These are phyloP conservation scores for Agonopterix alstromeriana DNA, from an alignment of 2,888 invertebrate species.

Conservation along the genomic window DNA sequence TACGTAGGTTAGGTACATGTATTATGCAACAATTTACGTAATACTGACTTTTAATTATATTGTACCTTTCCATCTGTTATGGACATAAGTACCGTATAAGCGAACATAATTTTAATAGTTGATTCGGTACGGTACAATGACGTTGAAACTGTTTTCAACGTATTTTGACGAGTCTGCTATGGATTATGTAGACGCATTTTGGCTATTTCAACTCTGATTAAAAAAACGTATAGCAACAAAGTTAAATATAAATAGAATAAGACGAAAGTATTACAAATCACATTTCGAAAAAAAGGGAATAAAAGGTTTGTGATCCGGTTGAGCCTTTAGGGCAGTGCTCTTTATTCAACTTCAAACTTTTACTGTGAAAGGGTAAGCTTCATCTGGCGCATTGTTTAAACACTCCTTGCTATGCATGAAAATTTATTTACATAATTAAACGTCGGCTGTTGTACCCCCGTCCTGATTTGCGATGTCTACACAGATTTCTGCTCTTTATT, in stretches of 20 bases:
- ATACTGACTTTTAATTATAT: background rate
- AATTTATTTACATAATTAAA: slow-evolving; percentile 75
- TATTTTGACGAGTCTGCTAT: too few species aligned
- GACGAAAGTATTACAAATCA: background rate
- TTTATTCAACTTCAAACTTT: slow-evolving; percentile 63
- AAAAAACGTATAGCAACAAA: too few species aligned
- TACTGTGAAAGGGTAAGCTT: slow-evolving; percentile 45
- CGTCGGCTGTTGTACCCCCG: slow-evolving; percentile 48
- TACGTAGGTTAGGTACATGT: slow-evolving; percentile 5
- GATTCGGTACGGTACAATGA: too few species aligned
- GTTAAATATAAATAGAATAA: background rate
- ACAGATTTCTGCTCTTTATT: slow-evolving; percentile 52
- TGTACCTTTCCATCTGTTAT: too few species aligned
- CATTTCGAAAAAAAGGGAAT: background rate
- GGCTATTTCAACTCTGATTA: too few species aligned
- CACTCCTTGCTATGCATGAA: slow-evolving; percentile 64
- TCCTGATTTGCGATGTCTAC: slow-evolving; percentile 69
- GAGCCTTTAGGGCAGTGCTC: slow-evolving; percentile 49
- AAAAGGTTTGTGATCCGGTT: slow-evolving; percentile 33
- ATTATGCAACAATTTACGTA: slow-evolving; percentile 22
- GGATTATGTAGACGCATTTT: too few species aligned
- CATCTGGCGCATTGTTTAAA: slow-evolving; percentile 68
- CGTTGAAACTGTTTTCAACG: too few species aligned
- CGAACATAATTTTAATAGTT: too few species aligned
- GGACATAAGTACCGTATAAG: too few species aligned